Conservation (phyloP, 2,113 vertebrate species). For the Caloenas nicobarica region DNA sequence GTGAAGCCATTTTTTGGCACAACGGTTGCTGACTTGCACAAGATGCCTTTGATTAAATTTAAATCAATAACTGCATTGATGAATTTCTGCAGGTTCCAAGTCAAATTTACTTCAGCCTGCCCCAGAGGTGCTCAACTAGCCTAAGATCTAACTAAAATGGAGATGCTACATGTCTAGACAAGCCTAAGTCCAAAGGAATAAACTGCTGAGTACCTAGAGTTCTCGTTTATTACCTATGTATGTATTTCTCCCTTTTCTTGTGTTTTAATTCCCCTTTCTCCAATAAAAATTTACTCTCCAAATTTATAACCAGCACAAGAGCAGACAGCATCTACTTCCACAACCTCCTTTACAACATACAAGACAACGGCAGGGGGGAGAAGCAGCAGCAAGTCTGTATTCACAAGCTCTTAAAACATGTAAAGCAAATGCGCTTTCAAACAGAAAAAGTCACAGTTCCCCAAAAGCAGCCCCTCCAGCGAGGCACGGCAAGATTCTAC, state of each 20-base stretch:
- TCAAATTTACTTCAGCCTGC: not conserved
- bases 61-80: not conserved
- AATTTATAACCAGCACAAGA: not conserved
- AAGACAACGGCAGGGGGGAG: accelerated
- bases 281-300: not conserved
- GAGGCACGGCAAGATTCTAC: not conserved
- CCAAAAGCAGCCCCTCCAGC: not conserved
- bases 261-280: not conserved
- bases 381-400: not conserved
- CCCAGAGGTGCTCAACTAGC: not conserved
- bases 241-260: not conserved
- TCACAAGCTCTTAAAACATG: not conserved
- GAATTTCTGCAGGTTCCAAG: not conserved
- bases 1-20: not conserved
- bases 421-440: not conserved
- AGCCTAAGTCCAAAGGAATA: not conserved
- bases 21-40: not conserved
- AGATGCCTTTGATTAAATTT: not conserved
- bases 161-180: not conserved
- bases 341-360: accelerated
- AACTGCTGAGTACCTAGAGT: not conserved
- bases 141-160: not conserved
- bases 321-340: not conserved
- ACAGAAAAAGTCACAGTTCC: not conserved
- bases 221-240: not conserved